A percentile compares a stretch with the other conserved stretches of the same genome.
Conservation (phyloP, 2,797 vertebrate species). For the Pelobates cultripes region DNA sequence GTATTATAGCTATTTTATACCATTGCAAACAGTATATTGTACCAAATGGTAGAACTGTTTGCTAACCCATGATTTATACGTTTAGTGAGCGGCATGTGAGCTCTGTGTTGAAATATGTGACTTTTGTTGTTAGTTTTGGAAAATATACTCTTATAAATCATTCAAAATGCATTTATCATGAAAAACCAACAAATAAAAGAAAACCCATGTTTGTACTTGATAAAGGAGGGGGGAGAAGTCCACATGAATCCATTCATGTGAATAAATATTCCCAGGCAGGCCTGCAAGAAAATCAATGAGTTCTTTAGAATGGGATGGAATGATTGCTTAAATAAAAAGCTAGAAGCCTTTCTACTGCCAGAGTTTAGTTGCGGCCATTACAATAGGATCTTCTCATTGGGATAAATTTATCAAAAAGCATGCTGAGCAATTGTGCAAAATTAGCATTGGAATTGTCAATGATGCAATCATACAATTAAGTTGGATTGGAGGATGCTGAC, state of each 20-base stretch:
- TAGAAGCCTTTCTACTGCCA: no score
- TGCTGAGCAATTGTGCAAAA: no score
- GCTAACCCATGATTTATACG: no score
- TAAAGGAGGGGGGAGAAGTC: slow-evolving; percentile 9
- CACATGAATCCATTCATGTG: slow-evolving; percentile 2
- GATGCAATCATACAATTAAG: no score
- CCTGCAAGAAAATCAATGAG: neutral
- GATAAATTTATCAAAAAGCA: no score
- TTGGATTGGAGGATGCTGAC: no score
- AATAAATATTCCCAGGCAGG: neutral
- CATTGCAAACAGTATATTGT: no score
- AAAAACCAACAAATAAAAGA: slow-evolving; percentile 26
- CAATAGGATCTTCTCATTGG: no score
- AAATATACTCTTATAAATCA: slow-evolving; percentile 22
- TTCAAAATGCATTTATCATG: neutral
- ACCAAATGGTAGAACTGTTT: no score
- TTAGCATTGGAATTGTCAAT: no score
- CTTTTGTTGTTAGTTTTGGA: neutral
- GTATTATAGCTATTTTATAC: no score
- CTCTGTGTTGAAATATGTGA: neutral
- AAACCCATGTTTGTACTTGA: slow-evolving; percentile 26
- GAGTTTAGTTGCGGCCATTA: no score
- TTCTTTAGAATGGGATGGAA: neutral
- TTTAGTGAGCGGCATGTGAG: neutral
- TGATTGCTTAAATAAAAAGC: neutral